phyloP scores from a whole-genome alignment of 1,140 invertebrate species.

The Rhizoglyphus robini region DNA sequence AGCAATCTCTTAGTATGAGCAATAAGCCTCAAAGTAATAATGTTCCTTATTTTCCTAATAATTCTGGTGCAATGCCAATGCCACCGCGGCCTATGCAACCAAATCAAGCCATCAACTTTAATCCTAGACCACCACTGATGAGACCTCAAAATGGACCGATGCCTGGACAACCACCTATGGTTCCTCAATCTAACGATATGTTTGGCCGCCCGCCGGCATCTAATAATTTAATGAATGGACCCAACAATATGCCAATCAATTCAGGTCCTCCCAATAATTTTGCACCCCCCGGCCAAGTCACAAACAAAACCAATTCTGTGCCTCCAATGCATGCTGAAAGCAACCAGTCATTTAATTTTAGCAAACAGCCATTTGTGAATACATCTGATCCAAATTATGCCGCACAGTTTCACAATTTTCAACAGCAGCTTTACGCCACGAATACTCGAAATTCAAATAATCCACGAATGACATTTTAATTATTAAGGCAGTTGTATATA shows the following conservation, averaged over 20 bases:
- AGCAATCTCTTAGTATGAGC: slow-evolving; percentile 32
- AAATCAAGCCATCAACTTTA: slow-evolving; percentile 50
- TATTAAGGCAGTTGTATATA: too few species aligned
- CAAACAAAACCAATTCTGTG: too few species aligned
- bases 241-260: too few species aligned
- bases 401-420: slow-evolving; percentile 87
- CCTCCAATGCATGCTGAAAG: too few species aligned
- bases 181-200: too few species aligned
- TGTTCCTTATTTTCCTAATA: not conserved
- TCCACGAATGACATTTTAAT: slow-evolving; percentile 16
- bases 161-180: not conserved
- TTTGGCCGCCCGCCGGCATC: too few species aligned
- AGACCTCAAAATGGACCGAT: not conserved
- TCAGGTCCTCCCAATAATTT: too few species aligned
- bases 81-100: too few species aligned
- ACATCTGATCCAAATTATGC: slow-evolving; percentile 82
- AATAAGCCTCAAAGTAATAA: not conserved
- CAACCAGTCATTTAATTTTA: too few species aligned
- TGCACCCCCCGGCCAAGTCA: slow-evolving; percentile 32
- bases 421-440: slow-evolving; percentile 82
- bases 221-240: too few species aligned
- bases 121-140: slow-evolving; percentile 42
- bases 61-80: slow-evolving; percentile 49
- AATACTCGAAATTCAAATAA: slow-evolving; percentile 44
- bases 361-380: too few species aligned